Evolutionary conservation across 2,888 invertebrate genomes (phyloP).

Genomic region (Drosophila mimetica): DNA sequence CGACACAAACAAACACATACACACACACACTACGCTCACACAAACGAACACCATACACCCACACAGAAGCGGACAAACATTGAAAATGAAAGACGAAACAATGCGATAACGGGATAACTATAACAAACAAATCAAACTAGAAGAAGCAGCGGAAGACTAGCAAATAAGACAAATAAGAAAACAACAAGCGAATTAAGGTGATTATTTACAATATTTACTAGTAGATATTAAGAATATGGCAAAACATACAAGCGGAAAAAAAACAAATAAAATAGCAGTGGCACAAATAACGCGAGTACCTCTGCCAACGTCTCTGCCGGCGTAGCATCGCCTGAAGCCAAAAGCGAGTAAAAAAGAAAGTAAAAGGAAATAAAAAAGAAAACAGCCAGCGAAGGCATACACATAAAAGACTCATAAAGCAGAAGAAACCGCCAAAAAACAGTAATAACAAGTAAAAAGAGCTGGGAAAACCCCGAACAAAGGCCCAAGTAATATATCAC

Average conservation of each 20-base stretch:
- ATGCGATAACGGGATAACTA: constrained; percentile 38
- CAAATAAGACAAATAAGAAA: constrained; percentile 1
- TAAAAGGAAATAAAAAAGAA: constrained; percentile 19
- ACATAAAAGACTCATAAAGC: constrained; percentile 16
- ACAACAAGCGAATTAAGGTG: constrained; percentile 27
- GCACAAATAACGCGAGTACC: constrained; percentile 15
- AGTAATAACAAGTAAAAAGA: background rate
- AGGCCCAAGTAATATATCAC: constrained; percentile 31
- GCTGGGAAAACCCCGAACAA: constrained; percentile 22
- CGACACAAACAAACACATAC: constrained; percentile 38
- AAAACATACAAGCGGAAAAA: constrained; percentile 14
- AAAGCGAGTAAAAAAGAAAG: constrained; percentile 13
- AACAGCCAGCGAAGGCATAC: constrained; percentile 22
- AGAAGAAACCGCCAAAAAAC: background rate
- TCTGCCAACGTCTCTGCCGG: constrained; percentile 6
- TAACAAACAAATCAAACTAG: constrained; percentile 21
- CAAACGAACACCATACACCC: constrained; percentile 38
- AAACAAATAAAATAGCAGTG: constrained; percentile 10
- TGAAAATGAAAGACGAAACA: constrained; percentile 39
- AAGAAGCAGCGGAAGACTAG: constrained; percentile 10
- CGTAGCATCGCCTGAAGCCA: constrained; percentile 16
- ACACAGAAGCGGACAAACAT: constrained; percentile 50
- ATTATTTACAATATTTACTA: constrained; percentile 13
- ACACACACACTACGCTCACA: constrained; percentile 36
- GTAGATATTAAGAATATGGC: background rate